Conservation (phyloP, 2,113 vertebrate species). For the Castor canadensis region DNA sequence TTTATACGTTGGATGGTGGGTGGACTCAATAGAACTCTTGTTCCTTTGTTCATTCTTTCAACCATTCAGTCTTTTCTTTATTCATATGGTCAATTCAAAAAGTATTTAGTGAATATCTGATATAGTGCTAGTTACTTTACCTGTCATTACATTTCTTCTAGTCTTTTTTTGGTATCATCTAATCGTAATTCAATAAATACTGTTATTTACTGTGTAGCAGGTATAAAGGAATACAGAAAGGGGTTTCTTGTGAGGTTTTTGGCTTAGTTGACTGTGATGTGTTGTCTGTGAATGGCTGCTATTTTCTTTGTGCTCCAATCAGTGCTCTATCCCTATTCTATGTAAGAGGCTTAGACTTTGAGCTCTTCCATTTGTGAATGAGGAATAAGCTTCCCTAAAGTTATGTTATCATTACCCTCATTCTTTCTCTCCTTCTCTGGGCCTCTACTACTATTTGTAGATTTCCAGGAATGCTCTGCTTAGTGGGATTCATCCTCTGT, state of each 20-base stretch:
- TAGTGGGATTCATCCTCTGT: not conserved
- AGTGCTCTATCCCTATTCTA: not conserved
- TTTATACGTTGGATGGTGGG: not conserved
- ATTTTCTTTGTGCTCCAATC: not conserved
- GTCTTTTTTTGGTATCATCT: not conserved
- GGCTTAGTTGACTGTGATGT: not conserved
- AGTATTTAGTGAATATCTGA: not conserved
- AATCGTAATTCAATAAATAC: not conserved
- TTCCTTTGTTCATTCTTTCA: not conserved
- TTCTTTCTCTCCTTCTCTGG: no score
- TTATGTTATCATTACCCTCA: not conserved
- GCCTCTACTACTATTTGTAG: fast-evolving
- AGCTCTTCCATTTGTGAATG: not conserved
- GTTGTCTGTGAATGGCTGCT: not conserved
- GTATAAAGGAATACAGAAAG: not conserved
- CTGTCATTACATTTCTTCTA: not conserved
- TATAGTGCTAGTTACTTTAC: not conserved
- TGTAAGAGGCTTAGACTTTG: not conserved
- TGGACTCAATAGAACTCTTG: no score
- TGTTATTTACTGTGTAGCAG: not conserved
- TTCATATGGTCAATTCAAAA: not conserved
- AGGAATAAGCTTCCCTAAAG: not conserved
- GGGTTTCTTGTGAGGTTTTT: not conserved
- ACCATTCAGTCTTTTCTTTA: not conserved
- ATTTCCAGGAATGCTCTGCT: not conserved